These are phyloP conservation scores for Gandaritis pyraliata DNA, from an alignment of 2,888 invertebrate species.

Conservation along the genomic window DNA sequence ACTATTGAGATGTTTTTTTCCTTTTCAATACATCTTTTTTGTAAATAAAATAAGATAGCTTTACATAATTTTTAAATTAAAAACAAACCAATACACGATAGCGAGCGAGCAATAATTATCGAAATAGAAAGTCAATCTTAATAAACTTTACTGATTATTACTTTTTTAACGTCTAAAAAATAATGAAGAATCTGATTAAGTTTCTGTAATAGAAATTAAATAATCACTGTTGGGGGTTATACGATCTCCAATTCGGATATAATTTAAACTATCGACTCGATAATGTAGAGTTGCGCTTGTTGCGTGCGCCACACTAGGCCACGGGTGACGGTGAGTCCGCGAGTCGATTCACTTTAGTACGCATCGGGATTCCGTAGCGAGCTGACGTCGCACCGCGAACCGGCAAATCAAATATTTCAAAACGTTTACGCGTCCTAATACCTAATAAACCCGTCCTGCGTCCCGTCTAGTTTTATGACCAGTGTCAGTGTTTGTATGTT, in stretches of 20 bases:
- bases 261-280: conserved; percentile 64
- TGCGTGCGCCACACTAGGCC: conserved; percentile 76
- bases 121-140: conserved; percentile 20
- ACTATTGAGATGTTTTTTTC: conserved; percentile 22
- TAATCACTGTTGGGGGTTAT: conserved; percentile 14
- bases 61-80: not conserved
- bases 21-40: conserved; percentile 1
- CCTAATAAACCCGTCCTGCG: conserved; percentile 60
- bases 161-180: conserved; percentile 9
- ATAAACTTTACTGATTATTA: conserved; percentile 16
- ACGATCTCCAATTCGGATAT: conserved; percentile 37
- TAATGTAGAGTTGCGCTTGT: conserved; percentile 58
- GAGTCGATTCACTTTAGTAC: conserved; percentile 72
- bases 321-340: conserved; percentile 40
- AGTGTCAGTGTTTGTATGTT: conserved; percentile 52
- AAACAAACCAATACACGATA: not conserved
- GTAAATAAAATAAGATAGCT: too few species aligned
- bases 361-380: conserved; percentile 60
- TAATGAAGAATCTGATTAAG: conserved; percentile 19
- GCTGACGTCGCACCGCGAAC: conserved; percentile 54
- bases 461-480: conserved; percentile 53
- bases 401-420: conserved; percentile 60
- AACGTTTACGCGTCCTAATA: conserved; percentile 63
- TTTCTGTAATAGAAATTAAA: conserved; percentile 15
- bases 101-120: not conserved